These are phyloP conservation scores for Platysteira castanea DNA, from an alignment of 2,113 vertebrate genomes.

Conservation along the genomic window DNA sequence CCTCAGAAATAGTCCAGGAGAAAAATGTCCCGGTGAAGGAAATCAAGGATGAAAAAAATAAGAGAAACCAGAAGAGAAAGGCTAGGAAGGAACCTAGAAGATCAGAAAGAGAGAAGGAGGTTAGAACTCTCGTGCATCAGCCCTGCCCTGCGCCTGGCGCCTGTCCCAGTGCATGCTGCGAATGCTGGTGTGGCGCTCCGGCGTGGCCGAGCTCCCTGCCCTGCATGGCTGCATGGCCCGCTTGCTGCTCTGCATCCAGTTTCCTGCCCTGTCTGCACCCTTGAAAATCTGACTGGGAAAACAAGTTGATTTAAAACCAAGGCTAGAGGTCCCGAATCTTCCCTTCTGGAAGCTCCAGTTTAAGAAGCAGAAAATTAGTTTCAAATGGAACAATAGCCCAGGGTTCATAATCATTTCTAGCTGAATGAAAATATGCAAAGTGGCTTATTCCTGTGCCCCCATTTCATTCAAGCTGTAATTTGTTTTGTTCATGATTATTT, in stretches of 20 bases:
- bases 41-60: constrained; percentile 75
- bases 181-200: background rate
- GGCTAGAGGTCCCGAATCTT: fast-evolving
- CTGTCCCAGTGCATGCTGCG: constrained; percentile 9
- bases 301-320: background rate
- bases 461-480: background rate
- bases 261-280: background rate
- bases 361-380: background rate
- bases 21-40: constrained; percentile 66
- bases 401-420: background rate
- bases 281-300: background rate
- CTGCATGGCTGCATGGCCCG: constrained; percentile 32
- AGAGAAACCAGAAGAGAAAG: constrained; percentile 80
- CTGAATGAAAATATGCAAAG: background rate
- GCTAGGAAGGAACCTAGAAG: constrained; percentile 80
- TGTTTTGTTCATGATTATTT: background rate
- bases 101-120: constrained; percentile 84
- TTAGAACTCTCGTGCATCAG: constrained; percentile 62
- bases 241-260: background rate
- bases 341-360: background rate
- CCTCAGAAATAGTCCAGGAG: constrained; percentile 74
- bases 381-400: background rate
- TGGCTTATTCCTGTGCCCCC: background rate
- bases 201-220: background rate
- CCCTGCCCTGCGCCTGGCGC: background rate